Conservation (phyloP, 2,797 vertebrate species). For the Danio choprae region DNA sequence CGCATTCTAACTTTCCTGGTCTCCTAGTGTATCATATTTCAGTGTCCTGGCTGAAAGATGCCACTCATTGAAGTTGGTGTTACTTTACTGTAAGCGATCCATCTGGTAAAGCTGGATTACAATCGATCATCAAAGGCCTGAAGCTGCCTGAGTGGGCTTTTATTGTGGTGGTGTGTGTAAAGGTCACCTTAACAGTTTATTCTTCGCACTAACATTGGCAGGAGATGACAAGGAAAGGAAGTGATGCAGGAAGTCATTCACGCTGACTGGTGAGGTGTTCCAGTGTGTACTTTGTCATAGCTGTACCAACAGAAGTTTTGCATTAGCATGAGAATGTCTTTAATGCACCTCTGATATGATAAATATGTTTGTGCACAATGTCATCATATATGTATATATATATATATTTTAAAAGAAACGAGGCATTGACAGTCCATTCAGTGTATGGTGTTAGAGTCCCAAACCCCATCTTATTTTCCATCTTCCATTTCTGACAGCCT, state of each 20-base stretch:
- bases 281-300: slow-evolving; percentile 21
- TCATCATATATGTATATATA: not conserved
- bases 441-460: not conserved
- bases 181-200: slow-evolving; percentile 71
- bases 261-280: not conserved
- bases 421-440: not conserved
- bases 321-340: not conserved
- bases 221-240: slow-evolving; percentile 23
- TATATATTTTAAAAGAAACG: not conserved
- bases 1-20: not conserved
- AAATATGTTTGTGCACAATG: not conserved
- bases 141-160: slow-evolving; percentile 70
- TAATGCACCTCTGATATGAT: not conserved
- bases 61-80: slow-evolving; percentile 73
- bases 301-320: not conserved
- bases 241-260: not conserved
- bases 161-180: slow-evolving; percentile 73
- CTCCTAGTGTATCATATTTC: slow-evolving; percentile 70
- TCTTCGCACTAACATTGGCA: slow-evolving; percentile 25
- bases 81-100: slow-evolving; percentile 77
- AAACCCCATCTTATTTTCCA: not conserved
- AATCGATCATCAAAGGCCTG: slow-evolving; percentile 78
- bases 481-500: not conserved
- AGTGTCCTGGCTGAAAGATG: slow-evolving; percentile 57
- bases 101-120: slow-evolving; percentile 74